Conservation (phyloP, 2,797 vertebrate genomes). For the Botia kubotai region DNA sequence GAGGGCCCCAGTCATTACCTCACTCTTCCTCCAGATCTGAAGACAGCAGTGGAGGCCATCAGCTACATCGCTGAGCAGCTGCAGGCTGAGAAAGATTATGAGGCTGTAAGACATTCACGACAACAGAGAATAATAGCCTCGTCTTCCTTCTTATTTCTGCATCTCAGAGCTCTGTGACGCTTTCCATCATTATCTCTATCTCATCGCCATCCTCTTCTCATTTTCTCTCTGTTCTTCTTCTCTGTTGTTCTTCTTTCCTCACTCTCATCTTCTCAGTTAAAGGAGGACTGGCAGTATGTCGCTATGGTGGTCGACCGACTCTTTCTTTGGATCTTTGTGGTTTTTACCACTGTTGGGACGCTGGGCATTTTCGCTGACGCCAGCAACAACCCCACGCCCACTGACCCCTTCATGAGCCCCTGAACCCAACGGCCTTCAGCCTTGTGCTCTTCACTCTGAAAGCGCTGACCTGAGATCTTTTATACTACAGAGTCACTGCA, state of each 20-base stretch:
- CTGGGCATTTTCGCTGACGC: slow-evolving; percentile 86
- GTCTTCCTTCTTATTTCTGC: not conserved
- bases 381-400: slow-evolving; percentile 81
- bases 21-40: slow-evolving; percentile 80
- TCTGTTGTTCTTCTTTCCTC: not conserved
- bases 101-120: slow-evolving; percentile 72
- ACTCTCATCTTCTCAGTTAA: slow-evolving; percentile 71
- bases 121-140: not conserved
- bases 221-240: not conserved
- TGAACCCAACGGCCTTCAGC: slow-evolving; percentile 48
- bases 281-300: slow-evolving; percentile 91
- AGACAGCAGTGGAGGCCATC: slow-evolving; percentile 82
- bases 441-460: no score
- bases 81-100: slow-evolving; percentile 86
- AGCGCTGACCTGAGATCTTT: no score
- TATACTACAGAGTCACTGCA: no score
- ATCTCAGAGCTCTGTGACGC: not conserved
- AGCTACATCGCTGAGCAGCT: slow-evolving; percentile 86
- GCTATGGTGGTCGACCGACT: slow-evolving; percentile 91
- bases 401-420: slow-evolving; percentile 73
- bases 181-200: not conserved
- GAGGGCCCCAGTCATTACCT: slow-evolving; percentile 83
- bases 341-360: slow-evolving; percentile 84
- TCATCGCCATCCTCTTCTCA: not conserved
- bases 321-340: slow-evolving; percentile 85